A percentile compares a stretch with the other conserved stretches of the same genome.
phyloP scores from a whole-genome alignment of 2,113 vertebrate genomes.

The Anthoscopus minutus region DNA sequence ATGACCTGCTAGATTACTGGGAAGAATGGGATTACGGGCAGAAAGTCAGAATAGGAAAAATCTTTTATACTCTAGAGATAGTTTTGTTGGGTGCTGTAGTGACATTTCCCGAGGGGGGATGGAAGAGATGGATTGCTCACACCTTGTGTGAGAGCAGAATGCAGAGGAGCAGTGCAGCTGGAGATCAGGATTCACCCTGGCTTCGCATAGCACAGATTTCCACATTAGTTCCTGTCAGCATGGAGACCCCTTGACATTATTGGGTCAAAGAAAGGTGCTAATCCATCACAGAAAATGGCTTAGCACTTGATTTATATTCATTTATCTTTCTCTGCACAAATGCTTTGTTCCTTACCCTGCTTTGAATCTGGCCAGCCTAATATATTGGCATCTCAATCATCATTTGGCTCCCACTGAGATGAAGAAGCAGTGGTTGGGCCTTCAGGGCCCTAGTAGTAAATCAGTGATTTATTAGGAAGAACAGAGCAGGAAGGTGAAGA shows the following conservation, averaged over 20 bases:
- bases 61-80: not conserved
- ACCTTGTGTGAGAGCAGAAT: not conserved
- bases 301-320: constrained; percentile 1
- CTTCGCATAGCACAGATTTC: not conserved
- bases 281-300: constrained; percentile 45
- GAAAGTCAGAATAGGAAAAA: not conserved
- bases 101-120: not conserved
- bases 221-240: constrained; percentile 35
- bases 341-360: constrained; percentile 55
- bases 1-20: not conserved
- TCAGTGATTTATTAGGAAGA: constrained; percentile 37
- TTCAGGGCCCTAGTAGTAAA: constrained; percentile 28
- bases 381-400: constrained; percentile 65
- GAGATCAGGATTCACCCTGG: not conserved
- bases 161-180: not conserved
- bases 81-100: not conserved
- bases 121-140: not conserved
- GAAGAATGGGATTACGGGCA: not conserved
- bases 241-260: constrained; percentile 22
- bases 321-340: constrained; percentile 23
- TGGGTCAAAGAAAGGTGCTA: constrained; percentile 55
- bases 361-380: constrained; percentile 38
- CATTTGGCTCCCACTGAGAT: constrained; percentile 60
- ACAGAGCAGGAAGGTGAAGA: constrained; percentile 11
- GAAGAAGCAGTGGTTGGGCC: constrained; percentile 19